Conservation (phyloP, 2,888 invertebrate species). For the Drosophila recens region DNA sequence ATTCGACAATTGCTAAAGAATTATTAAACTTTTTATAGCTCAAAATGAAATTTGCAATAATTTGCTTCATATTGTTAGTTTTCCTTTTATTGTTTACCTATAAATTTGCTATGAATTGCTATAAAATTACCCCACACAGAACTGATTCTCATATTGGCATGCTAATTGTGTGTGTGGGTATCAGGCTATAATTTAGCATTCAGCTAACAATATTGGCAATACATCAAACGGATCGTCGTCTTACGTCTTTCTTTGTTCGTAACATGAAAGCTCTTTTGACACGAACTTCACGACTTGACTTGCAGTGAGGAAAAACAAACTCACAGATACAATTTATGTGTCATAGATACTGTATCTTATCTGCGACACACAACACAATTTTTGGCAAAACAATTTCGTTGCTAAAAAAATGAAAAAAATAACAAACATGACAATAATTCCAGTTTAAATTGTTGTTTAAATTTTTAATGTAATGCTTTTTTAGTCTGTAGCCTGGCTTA, state of each 20-base stretch:
- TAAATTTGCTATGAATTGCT: constrained; percentile 15
- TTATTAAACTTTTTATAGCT: constrained; percentile 2
- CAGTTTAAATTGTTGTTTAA: constrained; percentile 24
- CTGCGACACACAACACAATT: constrained; percentile 1
- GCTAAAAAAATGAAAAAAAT: neutral
- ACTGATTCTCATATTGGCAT: constrained; percentile 22
- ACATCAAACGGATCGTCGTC: constrained; percentile 30
- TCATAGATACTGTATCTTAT: constrained; percentile 28
- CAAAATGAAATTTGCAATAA: constrained; percentile 21
- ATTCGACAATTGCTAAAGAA: constrained; percentile 1
- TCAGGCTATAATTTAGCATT: constrained; percentile 22
- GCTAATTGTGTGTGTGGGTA: constrained; percentile 58
- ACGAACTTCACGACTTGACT: constrained; percentile 14
- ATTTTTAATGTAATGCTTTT: constrained; percentile 54
- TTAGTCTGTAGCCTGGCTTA: constrained; percentile 51
- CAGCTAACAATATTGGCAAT: constrained; percentile 18
- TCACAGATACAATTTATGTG: constrained; percentile 7
- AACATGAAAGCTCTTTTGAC: constrained; percentile 30
- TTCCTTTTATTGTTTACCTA: constrained; percentile 17
- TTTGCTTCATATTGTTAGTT: constrained; percentile 4
- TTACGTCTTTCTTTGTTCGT: constrained; percentile 1
- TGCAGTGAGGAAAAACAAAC: neutral
- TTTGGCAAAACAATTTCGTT: constrained; percentile 22
- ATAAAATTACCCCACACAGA: constrained; percentile 16
- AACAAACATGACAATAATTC: constrained; percentile 7